Conservation (phyloP, 2,888 invertebrate species). For the Ophraella communa region DNA sequence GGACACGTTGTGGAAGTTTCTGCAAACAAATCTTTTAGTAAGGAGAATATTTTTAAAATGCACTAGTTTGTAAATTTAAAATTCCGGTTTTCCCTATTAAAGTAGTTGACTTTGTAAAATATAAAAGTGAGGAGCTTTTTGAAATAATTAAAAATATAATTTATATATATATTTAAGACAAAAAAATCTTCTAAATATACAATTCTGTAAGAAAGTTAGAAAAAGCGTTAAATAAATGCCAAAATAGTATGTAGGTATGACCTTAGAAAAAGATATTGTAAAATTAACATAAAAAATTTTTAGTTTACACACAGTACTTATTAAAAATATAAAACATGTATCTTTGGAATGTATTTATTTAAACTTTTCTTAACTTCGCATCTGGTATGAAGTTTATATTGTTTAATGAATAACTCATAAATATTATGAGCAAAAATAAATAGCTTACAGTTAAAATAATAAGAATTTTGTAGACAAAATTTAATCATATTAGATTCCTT, state of each 20-base stretch:
- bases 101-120: no score
- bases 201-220: neutral
- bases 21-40: constrained; percentile 40
- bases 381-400: neutral
- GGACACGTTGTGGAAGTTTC: constrained; percentile 46
- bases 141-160: neutral
- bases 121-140: no score
- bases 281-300: neutral
- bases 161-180: neutral
- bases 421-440: neutral
- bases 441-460: neutral
- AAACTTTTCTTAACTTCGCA: neutral
- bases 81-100: no score
- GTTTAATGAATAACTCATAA: neutral
- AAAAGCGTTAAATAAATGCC: neutral
- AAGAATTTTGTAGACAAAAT: neutral
- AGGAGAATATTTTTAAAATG: neutral
- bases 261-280: neutral
- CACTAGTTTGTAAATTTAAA: neutral
- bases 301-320: neutral
- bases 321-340: neutral
- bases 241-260: neutral
- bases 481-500: neutral
- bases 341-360: neutral
- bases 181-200: neutral